Evolutionary conservation across 2,797 vertebrate genomes (phyloP), one percentile per base, ranked within the genome.

Genomic region (Hapalemur alaotrensis): DNA sequence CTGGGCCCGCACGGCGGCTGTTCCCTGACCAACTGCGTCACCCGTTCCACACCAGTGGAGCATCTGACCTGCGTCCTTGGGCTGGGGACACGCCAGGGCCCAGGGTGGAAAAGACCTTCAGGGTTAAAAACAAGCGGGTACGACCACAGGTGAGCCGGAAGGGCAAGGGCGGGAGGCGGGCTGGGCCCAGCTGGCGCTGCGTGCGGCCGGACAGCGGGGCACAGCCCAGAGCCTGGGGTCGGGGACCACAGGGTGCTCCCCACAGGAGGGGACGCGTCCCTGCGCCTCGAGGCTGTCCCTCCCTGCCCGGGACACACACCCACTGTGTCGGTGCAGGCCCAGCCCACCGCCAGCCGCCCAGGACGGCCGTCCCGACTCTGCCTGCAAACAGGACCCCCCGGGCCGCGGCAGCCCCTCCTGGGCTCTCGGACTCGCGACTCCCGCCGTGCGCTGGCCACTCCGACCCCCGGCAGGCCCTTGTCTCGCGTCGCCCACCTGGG

Each of bases 381-480:
- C 5, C 22, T n/a, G n/a, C 75, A 35, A 38, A 38, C 38, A 1
- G 22, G 48, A 13, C 32, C 25, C 38, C 52, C 38, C 9, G 18
- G 48, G 30, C 65, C 23, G 14, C 8, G 20, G 75, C 11, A 20
- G 30, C 32, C 48, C 48, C 32, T n/a, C 11, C 11, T 35, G 22
- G 35, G n/a, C 22, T 52, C n/a, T 23, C 0, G 1, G 20, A 8
- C 14, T 25, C 0, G 0, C 0, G 15, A 70, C 78, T 23, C 0
- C 22, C 46, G 8, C 57, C 25, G 20, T 3, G 32, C 18, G 7
- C 50, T n/a, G 69, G n/a, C 32, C 50, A 23, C 48, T 22, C 18
- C 32, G 38, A 86, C 59, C 73, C 9, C 10, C 0, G 25, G 9
- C 4, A 3, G 50, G 13, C n/a, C 9, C 38, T 22, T 22, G 11